phyloP scores from a whole-genome alignment of 2,113 vertebrate genomes.

The Sinocyclocheilus maitianheensis region DNA sequence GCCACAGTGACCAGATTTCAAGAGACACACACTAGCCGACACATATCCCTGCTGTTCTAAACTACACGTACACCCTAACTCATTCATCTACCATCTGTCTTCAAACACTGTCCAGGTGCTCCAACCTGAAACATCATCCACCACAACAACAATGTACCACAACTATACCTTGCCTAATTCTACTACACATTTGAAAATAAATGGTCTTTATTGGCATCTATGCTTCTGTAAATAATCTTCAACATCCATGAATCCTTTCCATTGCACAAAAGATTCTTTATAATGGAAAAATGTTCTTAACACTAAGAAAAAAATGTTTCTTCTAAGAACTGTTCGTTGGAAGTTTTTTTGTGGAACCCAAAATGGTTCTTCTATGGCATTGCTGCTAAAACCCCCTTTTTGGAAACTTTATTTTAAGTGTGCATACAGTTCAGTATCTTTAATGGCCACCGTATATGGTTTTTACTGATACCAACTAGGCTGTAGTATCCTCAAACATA shows the following conservation, averaged over 20 bases:
- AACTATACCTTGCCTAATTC: slow-evolving; percentile 39
- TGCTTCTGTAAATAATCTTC: background rate
- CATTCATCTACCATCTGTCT: slow-evolving; percentile 55
- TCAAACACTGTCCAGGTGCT: slow-evolving; percentile 40
- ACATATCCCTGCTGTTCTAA: slow-evolving; percentile 46
- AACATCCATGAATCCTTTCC: background rate
- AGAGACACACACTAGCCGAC: background rate
- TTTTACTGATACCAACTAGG: background rate
- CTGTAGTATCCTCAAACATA: background rate
- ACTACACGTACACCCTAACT: background rate
- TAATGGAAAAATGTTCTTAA: background rate
- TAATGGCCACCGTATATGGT: background rate
- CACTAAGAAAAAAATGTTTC: background rate
- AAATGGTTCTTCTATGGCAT: too few relatives aligned
- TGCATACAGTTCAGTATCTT: background rate
- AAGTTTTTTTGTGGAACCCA: background rate
- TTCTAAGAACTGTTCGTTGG: background rate
- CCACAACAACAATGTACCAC: slow-evolving; percentile 30
- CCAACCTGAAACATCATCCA: slow-evolving; percentile 43
- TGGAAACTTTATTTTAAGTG: background rate
- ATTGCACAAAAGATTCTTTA: background rate
- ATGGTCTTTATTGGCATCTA: background rate
- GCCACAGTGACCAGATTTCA: slow-evolving; percentile 24
- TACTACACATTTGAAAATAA: slow-evolving; percentile 15
- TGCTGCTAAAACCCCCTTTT: background rate